A percentile compares a stretch with the other conserved stretches of the same genome.
phyloP scores from a whole-genome alignment of 2,888 invertebrate species.

The Eupithecia exiguata region DNA sequence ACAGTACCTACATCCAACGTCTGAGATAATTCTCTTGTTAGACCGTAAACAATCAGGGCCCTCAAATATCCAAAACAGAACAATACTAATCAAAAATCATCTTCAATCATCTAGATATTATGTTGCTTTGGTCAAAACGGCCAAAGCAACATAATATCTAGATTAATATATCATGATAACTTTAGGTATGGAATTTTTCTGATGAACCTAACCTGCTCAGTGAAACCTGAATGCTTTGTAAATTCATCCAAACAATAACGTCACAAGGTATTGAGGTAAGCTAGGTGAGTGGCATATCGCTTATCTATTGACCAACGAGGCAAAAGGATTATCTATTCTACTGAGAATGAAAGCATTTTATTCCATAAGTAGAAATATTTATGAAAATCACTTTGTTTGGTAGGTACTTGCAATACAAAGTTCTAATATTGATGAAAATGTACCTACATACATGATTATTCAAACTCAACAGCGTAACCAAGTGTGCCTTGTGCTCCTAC shows the following conservation, averaged over 20 bases:
- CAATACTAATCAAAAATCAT: too few species aligned
- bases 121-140: too few species aligned
- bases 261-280: constrained; percentile 15
- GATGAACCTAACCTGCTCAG: not conserved
- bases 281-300: not conserved
- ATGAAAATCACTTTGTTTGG: not conserved
- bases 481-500: too few species aligned
- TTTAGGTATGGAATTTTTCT: not conserved
- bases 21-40: too few species aligned
- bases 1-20: too few species aligned
- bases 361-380: not conserved
- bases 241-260: constrained; percentile 14
- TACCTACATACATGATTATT: too few species aligned
- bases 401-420: too few species aligned
- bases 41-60: too few species aligned
- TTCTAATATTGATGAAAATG: too few species aligned
- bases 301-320: constrained; percentile 30
- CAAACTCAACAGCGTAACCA: too few species aligned
- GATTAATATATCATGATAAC: not conserved
- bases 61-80: too few species aligned
- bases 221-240: not conserved
- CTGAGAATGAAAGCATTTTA: not conserved
- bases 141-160: not conserved
- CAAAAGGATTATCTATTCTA: not conserved
- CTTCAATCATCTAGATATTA: too few species aligned